These are phyloP conservation scores for Drosophila baimaii DNA, from an alignment of 1,140 invertebrate species.

Conservation along the genomic window DNA sequence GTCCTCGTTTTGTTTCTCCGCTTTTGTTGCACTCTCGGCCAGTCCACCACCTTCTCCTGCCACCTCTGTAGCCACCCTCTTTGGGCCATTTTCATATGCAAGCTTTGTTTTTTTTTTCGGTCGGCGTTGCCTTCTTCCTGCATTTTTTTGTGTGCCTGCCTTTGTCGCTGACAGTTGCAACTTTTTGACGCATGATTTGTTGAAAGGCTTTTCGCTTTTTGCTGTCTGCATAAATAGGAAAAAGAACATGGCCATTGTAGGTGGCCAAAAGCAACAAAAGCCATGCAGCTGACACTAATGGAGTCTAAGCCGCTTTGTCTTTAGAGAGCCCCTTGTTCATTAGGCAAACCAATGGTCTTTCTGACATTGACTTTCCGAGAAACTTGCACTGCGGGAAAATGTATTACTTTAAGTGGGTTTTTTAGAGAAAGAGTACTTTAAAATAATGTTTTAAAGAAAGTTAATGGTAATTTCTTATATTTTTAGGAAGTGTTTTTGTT, in stretches of 20 bases:
- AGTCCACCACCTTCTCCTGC: constrained; percentile 48
- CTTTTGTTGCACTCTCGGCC: constrained; percentile 55
- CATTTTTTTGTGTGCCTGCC: constrained; percentile 42
- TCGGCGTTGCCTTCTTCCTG: constrained; percentile 49
- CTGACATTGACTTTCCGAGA: constrained; percentile 27
- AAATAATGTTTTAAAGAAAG: not conserved
- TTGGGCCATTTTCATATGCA: constrained; percentile 65
- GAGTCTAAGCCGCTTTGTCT: constrained; percentile 41
- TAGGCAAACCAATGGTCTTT: constrained; percentile 8
- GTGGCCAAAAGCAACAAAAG: constrained; percentile 32
- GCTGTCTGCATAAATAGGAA: constrained; percentile 56
- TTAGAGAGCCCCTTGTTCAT: constrained; percentile 16
- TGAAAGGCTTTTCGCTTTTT: constrained; percentile 74
- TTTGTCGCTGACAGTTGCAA: constrained; percentile 74
- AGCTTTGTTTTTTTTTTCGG: constrained; percentile 45
- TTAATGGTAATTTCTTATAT: not conserved
- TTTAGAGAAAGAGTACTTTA: not conserved
- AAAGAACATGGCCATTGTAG: constrained; percentile 61
- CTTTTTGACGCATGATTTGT: constrained; percentile 82
- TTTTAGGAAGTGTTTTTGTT: not conserved
- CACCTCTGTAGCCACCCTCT: constrained; percentile 14
- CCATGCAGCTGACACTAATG: constrained; percentile 35
- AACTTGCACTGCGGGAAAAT: not conserved
- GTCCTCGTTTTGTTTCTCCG: constrained; percentile 56
- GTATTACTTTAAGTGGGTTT: not conserved